phyloP scores from a whole-genome alignment of 92 coral and sea anemone species.

The Nematostella vectensis region DNA sequence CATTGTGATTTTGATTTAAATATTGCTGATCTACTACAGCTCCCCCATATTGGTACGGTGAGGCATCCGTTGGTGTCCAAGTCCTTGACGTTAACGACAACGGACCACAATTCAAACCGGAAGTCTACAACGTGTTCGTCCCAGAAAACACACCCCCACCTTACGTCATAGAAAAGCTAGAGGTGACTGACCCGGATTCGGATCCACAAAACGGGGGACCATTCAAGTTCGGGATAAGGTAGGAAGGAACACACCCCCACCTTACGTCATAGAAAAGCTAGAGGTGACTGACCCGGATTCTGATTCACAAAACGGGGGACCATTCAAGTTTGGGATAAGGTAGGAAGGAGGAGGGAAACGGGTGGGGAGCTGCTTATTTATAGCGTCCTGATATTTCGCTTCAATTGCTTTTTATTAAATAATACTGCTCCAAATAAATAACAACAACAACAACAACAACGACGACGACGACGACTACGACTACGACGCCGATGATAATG shows the following conservation, averaged over 20 bases:
- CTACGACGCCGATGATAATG: no score
- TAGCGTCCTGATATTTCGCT: no score
- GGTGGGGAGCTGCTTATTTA: no score
- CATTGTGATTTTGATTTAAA: no score
- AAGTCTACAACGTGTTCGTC: conserved; percentile 41
- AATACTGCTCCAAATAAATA: no score
- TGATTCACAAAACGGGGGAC: conserved; percentile 62
- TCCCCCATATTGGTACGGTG: conserved; percentile 39
- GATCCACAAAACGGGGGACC: conserved; percentile 71
- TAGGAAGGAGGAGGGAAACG: no score
- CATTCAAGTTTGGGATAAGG: conserved; percentile 65
- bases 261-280: conserved; percentile 48
- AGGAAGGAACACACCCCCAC: conserved; percentile 38
- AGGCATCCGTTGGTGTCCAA: conserved; percentile 55
- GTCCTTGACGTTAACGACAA: conserved; percentile 87
- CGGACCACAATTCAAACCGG: conserved; percentile 63
- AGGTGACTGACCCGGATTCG: conserved; percentile 72
- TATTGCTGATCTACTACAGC: background rate
- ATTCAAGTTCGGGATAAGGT: conserved; percentile 56
- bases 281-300: conserved; percentile 75
- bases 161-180: conserved; percentile 47
- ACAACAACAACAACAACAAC: no score
- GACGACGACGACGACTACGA: no score
- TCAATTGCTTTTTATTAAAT: no score
- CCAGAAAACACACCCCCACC: conserved; percentile 62